Evolutionary conservation across 1,140 invertebrate species (phyloP), one percentile per base, ranked within the genome.

Genomic region (Lucilia sericata): DNA sequence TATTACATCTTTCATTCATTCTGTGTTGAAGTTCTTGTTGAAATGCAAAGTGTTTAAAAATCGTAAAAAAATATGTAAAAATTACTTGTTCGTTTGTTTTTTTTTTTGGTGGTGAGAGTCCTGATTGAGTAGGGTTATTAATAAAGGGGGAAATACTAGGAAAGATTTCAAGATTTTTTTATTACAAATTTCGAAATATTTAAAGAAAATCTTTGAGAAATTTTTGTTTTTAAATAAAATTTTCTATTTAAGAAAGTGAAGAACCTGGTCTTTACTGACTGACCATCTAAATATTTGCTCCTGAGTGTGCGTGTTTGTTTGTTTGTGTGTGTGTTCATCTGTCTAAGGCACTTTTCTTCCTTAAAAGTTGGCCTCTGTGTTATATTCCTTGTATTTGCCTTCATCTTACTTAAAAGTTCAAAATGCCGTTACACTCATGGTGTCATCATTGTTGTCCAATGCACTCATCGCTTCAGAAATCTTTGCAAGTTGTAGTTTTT

Each of bases 391-490:
- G 75, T 21, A 36, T 49, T 80, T 80, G 36, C 42, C 42, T 78
- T 78, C 75, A 8, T 30, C 25, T 80, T 49, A 51, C 5, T 49
- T 80, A 21, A 80, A 80, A 80, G 42, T 49, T 80, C n/a, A 49
- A 70, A 78, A 80, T 80, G 21, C 42, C 76, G 76, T 80, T 49
- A 80, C 76, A 25, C 76, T 49, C 17, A 49, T 49, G 42, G 42
- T 21, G 47, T 80, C 76, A 80, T 80, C 76, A 80, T 80, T 49
- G 74, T 34, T 36, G 74, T 76, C 65, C 65, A 70, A 70, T 70
- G 65, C 65, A 70, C 65, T 70, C 65, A 70, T 21, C 65, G 65
- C 19, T 70, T 70, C n/a, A 21, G 21, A 19, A 70, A 70, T 70
- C 65, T 70, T 70, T 70, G 21, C n/a, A 21, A 70, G 65, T 70